phyloP scores from a whole-genome alignment of 1,140 invertebrate genomes.

The Thaumetopoea pityocampa region DNA sequence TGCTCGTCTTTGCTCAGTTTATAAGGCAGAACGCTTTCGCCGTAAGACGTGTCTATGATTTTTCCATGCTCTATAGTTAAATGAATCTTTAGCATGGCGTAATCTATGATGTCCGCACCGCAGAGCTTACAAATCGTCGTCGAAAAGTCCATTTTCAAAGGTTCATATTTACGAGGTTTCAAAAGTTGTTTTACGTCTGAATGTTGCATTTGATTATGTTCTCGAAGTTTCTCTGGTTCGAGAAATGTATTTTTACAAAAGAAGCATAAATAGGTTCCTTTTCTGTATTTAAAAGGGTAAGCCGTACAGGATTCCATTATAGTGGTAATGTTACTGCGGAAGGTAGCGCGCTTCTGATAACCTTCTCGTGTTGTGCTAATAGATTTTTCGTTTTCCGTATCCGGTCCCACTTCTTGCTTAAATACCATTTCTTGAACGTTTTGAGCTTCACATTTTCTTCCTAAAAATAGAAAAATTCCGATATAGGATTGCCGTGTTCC shows the following conservation, averaged over 20 bases:
- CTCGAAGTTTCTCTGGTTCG: constrained; percentile 55
- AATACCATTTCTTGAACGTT: constrained; percentile 33
- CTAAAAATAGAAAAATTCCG: constrained; percentile 72
- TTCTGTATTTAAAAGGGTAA: constrained; percentile 63
- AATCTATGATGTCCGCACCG: constrained; percentile 37
- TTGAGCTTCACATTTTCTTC: constrained; percentile 37
- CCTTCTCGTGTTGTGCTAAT: constrained; percentile 19
- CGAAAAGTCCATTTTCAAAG: constrained; percentile 62
- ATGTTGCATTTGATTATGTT: constrained; percentile 45
- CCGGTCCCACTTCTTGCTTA: constrained; percentile 37
- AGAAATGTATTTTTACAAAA: constrained; percentile 57
- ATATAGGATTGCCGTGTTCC: constrained; percentile 43
- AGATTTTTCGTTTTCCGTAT: constrained; percentile 25
- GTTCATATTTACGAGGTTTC: constrained; percentile 60
- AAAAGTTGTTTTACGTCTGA: constrained; percentile 28
- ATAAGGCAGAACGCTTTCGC: constrained; percentile 58
- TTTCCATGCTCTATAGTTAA: constrained; percentile 46
- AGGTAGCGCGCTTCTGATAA: constrained; percentile 41
- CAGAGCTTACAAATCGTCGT: constrained; percentile 49
- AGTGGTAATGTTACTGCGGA: constrained; percentile 55
- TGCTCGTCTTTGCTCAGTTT: constrained; percentile 53
- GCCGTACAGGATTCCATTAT: constrained; percentile 55
- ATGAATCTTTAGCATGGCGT: constrained; percentile 45
- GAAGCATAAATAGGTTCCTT: constrained; percentile 58
- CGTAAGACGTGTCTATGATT: constrained; percentile 40